Conservation (phyloP, 2,797 vertebrate species). For the Sciurus vulgaris region DNA sequence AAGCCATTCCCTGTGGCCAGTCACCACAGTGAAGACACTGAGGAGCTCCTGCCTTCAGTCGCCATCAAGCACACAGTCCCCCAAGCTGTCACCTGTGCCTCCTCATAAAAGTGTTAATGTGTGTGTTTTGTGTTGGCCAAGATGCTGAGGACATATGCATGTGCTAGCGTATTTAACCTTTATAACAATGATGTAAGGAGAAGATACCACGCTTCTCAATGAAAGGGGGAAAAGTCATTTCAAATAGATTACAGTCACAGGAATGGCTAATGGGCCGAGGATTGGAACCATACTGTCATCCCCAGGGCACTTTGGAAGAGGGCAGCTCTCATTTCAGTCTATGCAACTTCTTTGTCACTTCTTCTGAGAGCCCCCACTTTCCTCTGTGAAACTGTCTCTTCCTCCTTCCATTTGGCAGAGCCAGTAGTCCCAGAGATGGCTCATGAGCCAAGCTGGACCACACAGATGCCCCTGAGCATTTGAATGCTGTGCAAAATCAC, state of each 20-base stretch:
- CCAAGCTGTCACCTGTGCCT: accelerated
- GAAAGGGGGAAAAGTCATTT: not conserved
- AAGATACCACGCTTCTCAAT: not conserved
- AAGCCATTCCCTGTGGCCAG: not conserved
- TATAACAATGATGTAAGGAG: not conserved
- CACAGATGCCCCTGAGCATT: not conserved
- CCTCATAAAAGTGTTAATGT: not conserved
- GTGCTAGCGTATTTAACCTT: not conserved
- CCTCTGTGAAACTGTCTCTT: not conserved
- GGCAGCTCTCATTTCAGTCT: not conserved
- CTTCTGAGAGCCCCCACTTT: not conserved
- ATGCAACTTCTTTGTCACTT: not conserved
- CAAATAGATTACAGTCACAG: not conserved
- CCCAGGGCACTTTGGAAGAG: not conserved
- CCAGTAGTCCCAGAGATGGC: not conserved
- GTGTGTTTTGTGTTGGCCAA: not conserved
- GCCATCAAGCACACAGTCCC: not conserved
- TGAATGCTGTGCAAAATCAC: not conserved
- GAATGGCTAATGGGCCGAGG: not conserved
- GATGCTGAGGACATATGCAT: not conserved
- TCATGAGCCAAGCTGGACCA: not conserved
- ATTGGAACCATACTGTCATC: not conserved
- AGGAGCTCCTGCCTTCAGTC: not conserved
- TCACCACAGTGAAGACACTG: not conserved
- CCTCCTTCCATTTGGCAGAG: accelerated